Base-by-base conservation (phyloP, 2,888 invertebrate species). In the Pedicia rivosa region DNA sequence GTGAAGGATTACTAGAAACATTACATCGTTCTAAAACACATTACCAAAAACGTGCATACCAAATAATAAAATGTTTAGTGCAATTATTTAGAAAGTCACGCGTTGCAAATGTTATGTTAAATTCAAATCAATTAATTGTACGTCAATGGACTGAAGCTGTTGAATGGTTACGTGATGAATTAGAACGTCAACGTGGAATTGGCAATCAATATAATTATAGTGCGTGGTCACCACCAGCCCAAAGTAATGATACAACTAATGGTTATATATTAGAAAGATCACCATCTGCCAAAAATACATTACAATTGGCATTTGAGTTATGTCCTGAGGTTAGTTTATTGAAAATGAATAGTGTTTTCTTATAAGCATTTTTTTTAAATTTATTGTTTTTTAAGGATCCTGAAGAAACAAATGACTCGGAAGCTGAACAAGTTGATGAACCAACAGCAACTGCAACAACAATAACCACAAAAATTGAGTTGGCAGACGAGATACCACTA, bases 31-130 rank as follows among this genome's bases (percentile, higher is more conserved):
- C 88, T 40, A 92, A 91, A 63, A 84, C 80, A 44, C 90, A 92
- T 64, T 91, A 92, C 64, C 92, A 94, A 62, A 94, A 94, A 64
- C 72, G 94, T 45, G 90, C 92, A 44, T 95, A 95, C 66, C 90
- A 92, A 62, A 94, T 92, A 64, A 87, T 95, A 44, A 95, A 95
- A 66, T 84, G 90, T 57, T 72, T 95, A 66, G 92, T 92, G 44
- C 76, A 80, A 47, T 69, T 94, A 44, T 90, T 94, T 68, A 74
- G 78, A 50, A 79, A 83, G 60, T 87, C 88, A 58, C 74, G 76
- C 38, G 69, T 76, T 42, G 88, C 88, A 16, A 72, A 79, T 51
- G 72, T 78, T 52, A 75, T 91, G 63, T 68, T 92, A 48, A 74
- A 78, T 54, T 71, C 73, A 42, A 78, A 79, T 56, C 66, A 72